Percentiles rank a stretch among this genome's conserved stretches.
Evolutionary conservation across 2,888 invertebrate species (phyloP).

Genomic region (Tenthredo scrophulariae): DNA sequence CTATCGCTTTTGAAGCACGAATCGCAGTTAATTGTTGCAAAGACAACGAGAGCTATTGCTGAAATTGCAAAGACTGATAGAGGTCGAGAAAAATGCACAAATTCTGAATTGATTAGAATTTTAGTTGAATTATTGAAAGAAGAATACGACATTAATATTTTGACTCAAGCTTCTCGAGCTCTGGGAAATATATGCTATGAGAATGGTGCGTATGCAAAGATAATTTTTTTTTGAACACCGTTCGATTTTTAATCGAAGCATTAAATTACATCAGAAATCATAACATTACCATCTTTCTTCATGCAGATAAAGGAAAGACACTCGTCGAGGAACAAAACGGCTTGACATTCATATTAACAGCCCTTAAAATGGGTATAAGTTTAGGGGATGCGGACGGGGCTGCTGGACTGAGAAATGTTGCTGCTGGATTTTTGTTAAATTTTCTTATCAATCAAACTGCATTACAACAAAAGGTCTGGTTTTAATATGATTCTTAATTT

Average conservation of each 20-base stretch:
- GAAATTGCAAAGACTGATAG: conserved; percentile 90
- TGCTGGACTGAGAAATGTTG: conserved; percentile 82
- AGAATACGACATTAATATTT: conserved; percentile 79
- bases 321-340: conserved; percentile 78
- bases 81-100: conserved; percentile 86
- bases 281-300: conserved; percentile 49
- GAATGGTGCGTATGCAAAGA: conserved; percentile 85
- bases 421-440: conserved; percentile 89
- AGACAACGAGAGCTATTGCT: conserved; percentile 86
- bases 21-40: conserved; percentile 69
- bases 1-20: conserved; percentile 66
- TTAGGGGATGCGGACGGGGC: conserved; percentile 66
- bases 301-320: conserved; percentile 71
- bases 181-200: conserved; percentile 94
- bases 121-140: conserved; percentile 80
- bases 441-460: conserved; percentile 87
- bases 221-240: neutral
- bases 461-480: conserved; percentile 80
- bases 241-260: conserved; percentile 22
- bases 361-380: conserved; percentile 66
- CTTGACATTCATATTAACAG: conserved; percentile 74
- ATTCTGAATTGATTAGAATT: conserved; percentile 81
- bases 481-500: neutral
- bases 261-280: conserved; percentile 13
- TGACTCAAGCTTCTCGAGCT: conserved; percentile 89